Percentiles rank a stretch among this genome's conserved stretches.
These are phyloP conservation scores for Apostichopus californicus DNA, from an alignment of 35 echinoderm and acorn worm species.

Conservation along the genomic window DNA sequence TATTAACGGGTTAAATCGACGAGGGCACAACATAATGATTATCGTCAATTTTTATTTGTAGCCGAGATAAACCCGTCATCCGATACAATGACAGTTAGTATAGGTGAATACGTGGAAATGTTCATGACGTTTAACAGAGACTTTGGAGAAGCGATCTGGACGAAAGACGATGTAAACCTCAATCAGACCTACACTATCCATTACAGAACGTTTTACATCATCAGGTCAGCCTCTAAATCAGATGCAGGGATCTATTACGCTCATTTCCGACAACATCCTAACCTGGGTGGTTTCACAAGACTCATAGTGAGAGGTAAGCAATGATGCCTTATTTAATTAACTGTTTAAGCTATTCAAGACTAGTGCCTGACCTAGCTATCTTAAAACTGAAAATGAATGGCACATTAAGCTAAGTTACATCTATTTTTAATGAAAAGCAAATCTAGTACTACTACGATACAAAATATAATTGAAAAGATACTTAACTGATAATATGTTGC, in stretches of 20 bases:
- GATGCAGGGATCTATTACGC: constrained; percentile 29
- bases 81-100: not conserved
- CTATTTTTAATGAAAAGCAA: too few relatives aligned
- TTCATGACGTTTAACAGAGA: not conserved
- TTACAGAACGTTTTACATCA: not conserved
- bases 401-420: too few relatives aligned
- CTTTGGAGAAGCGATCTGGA: not conserved
- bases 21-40: too few relatives aligned
- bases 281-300: constrained; percentile 17
- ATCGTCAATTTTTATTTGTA: not conserved
- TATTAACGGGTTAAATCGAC: too few relatives aligned
- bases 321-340: too few relatives aligned
- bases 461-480: too few relatives aligned
- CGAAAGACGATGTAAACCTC: not conserved
- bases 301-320: constrained; percentile 14
- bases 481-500: too few relatives aligned
- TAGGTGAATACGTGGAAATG: not conserved
- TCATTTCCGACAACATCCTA: not conserved
- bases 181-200: too few relatives aligned
- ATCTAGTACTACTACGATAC: too few relatives aligned
- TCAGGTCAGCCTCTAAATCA: not conserved
- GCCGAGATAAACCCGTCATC: not conserved
- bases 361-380: too few relatives aligned
- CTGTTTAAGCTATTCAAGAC: too few relatives aligned
- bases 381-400: too few relatives aligned